Percentiles rank a stretch among this genome's conserved stretches.
Conservation (phyloP, 2,113 vertebrate genomes). For the Tiliqua scincoides region DNA sequence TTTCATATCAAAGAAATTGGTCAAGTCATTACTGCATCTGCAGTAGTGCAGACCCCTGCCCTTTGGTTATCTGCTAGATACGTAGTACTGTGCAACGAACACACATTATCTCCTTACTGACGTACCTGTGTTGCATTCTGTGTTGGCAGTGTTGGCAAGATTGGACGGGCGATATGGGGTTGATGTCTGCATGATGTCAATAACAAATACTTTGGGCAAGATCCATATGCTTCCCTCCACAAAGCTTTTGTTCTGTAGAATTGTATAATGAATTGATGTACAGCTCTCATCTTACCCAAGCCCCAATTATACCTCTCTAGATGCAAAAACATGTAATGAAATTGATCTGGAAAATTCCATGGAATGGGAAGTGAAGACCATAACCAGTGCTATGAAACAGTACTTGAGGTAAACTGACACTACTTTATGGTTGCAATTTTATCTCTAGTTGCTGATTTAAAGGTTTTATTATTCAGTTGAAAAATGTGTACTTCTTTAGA, state of each 20-base stretch:
- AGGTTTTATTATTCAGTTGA: not conserved
- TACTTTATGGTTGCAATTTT: not conserved
- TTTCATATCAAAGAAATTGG: not conserved
- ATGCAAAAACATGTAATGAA: constrained; percentile 87
- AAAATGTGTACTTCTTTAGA: not conserved
- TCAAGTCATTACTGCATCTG: not conserved
- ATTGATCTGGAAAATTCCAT: constrained; percentile 85
- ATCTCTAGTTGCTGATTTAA: not conserved
- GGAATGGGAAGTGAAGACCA: constrained; percentile 97
- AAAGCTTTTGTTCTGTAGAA: not conserved
- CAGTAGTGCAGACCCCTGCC: not conserved
- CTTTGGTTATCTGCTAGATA: not conserved
- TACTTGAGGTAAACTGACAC: constrained; percentile 86
- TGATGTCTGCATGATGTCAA: too few species aligned
- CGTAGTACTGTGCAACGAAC: not conserved
- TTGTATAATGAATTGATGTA: not conserved
- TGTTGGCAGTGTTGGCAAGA: not conserved
- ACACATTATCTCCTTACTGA: not conserved
- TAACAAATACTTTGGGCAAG: not conserved
- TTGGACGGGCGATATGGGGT: not conserved
- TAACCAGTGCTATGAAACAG: constrained; percentile 94
- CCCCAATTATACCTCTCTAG: constrained; percentile 65
- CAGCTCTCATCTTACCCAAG: constrained; percentile 31
- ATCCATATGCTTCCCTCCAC: not conserved
- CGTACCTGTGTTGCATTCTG: not conserved